These are phyloP conservation scores for Erebia palarica DNA, from an alignment of 2,888 invertebrate species.

Conservation along the genomic window DNA sequence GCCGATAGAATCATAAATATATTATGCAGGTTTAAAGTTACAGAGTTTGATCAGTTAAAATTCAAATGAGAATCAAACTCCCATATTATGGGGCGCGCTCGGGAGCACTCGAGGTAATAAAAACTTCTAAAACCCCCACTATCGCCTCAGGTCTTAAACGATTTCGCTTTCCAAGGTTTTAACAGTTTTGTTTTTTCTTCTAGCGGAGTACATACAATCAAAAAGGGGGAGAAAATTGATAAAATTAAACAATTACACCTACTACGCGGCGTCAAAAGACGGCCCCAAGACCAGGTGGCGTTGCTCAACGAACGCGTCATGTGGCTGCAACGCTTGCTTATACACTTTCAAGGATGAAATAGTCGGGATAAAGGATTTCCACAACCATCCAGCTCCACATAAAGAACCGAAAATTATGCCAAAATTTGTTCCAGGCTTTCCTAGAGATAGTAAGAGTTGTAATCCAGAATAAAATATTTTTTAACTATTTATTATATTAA, in stretches of 20 bases:
- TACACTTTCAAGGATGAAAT: conserved; percentile 44
- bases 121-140: too few species aligned
- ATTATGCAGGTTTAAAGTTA: too few species aligned
- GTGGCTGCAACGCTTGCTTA: conserved; percentile 42
- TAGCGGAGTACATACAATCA: conserved; percentile 44
- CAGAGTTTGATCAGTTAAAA: too few species aligned
- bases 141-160: too few species aligned
- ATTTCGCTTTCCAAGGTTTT: too few species aligned
- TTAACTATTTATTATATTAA: neutral
- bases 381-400: conserved; percentile 36
- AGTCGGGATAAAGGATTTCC: conserved; percentile 41
- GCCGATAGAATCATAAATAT: too few species aligned
- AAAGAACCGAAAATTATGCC: conserved; percentile 20
- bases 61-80: too few species aligned
- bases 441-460: conserved; percentile 9
- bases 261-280: conserved; percentile 36
- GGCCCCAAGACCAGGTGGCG: conserved; percentile 41
- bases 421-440: conserved; percentile 9
- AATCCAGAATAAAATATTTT: conserved; percentile 2
- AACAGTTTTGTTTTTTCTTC: conserved; percentile 19
- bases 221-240: conserved; percentile 43
- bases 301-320: conserved; percentile 40
- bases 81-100: too few species aligned
- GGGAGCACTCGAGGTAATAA: too few species aligned
- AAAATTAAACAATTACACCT: conserved; percentile 44